Base-by-base conservation (phyloP, 37 sponge, comb jelly and placozoan species). In the Beroe forskalii region DNA sequence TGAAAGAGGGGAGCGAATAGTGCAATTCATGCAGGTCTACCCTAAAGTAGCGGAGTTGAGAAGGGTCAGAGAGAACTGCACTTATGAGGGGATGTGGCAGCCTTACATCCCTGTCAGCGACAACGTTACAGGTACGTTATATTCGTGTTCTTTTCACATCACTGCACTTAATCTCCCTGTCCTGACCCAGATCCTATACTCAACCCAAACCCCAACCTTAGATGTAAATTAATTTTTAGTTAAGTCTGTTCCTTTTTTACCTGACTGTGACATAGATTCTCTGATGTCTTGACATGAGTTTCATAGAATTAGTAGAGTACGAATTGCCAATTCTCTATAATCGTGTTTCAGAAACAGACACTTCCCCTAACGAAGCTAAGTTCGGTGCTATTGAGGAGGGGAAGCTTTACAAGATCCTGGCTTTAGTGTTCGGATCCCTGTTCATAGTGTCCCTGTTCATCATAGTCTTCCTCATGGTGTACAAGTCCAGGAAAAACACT, bases 381-480 rank as follows among this genome's bases (percentile, higher is more conserved):
- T 80, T 44, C 20, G 55, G 86, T 3, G 17, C 55, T n/a, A 22
- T 44, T 2, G 44, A 41, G 0, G 86, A 43, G 27, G 55, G 55
- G 1, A 42, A 30, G 48, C 55, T 80, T 0, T 80, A 44, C 55
- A 80, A 80, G 31, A 80, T 80, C 28, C 48, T 80, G 55, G 28
- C 86, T 24, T 14, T 80, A 28, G 55, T 80, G 55, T 80, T 80
- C 31, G 86, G 86, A 22, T 80, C 86, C 8, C 86, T 80, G 48
- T 80, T 80, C 55, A 24, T 80, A 19, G 28, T 80, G 4, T 44
- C 55, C 30, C 23, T 80, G 2, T 80, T 41, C 35, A 41, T 80
- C 9, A 80, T 80, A 2, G 86, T 80, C 4, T 80, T 80, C 86
- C 86, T 80, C 8, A 80, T 80, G 86, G 22, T 80, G 38, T 80